Base-by-base conservation (phyloP, 1,140 invertebrate genomes). In the Drosophila aff. region DNA sequence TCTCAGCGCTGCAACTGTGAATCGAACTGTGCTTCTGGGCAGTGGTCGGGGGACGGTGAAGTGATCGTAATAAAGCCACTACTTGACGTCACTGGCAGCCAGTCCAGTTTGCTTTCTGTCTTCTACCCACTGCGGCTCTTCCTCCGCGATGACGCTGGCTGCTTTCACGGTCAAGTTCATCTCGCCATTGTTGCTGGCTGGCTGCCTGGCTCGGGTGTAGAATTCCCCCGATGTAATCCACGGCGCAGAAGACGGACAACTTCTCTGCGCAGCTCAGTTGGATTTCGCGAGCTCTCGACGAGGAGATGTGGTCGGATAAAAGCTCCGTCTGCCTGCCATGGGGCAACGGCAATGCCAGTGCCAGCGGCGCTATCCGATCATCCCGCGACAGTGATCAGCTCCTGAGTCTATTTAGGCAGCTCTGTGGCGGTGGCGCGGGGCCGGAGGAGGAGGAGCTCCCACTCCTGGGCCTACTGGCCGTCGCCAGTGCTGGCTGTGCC, bases 141-240 rank as follows among this genome's bases (percentile, higher is more conserved):
- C 74, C 49, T 47, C 58, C 18, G 36, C 83, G 62, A 61, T 81
- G 72, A 76, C 76, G 74, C 69, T 71, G 72, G 66, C 76, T 66
- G 76, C 81, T 91, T 91, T 91, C 89, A 91, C 89, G 89, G 89
- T 91, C 89, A 91, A 91, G 89, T 91, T 91, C 89, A 91, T 91
- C 69, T 79, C 38, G 60, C 36, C 53, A 43, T 60, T 73, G 61
- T 82, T 40, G 59, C 47, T 49, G 47, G 23, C n/a, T 49, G 47
- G 15, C n/a, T 43, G 50, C 44, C 58, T 60, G 81, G 31, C 68
- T 44, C 46, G 59, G 59, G 64, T 65, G 67, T 80, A 80, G 84
- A 81, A 87, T 80, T 87, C 75, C 75, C 47, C 50, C 28, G 67
- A 44, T 83, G 44, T 41, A 55, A 67, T 71, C 65, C 55, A 28